Base-by-base conservation (phyloP, 2,113 vertebrate genomes). In the Promerops cafer region DNA sequence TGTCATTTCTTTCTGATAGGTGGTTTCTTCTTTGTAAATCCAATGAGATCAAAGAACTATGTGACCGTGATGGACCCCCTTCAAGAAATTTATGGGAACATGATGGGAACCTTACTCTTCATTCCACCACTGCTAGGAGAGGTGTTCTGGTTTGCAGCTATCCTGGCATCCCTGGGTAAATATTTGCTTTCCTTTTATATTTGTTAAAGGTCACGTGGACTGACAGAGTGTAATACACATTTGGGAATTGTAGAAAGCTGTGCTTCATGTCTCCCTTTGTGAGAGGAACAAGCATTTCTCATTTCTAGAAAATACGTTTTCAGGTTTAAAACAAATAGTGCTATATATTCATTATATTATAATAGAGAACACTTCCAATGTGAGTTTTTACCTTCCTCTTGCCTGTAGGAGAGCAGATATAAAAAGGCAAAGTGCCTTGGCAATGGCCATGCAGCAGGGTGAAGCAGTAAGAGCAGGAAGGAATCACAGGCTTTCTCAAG, bases 11-110 rank as follows among this genome's bases (percentile, higher is more conserved):
- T 92, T 93, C 74, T 49, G 28, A 44, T 60, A 98, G 98, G 98
- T 59, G 98, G 97, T 42, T 83, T 98, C 60, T 98, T 98, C 87
- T 98, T 98, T 63, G 98, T 98, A 61, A 98, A 98, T 49, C 98
- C 98, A n/a, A 98, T 99, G 98, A 98, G 98, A 97, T 96, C 97
- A 71, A 99, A 98, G 96, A 98, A 98, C 53, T 98, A 98, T 0
- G 28, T 98, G 87, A 98, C 98, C 2, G 94, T 98, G 96, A 97
- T 98, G 98, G 98, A 98, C 72, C 98, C 98, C 1, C 97, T 98
- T 78, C 98, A 99, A 87, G 95, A 97, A 83, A 90, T 94, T 54
- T 99, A 98, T 4, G 98, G 98, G 54, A 98, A 98, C 7, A 8
- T 89, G 50, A 95, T 99, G 97, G 97, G 96, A 94, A 95, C 86